Percentiles rank a stretch among this genome's conserved stretches.
These are phyloP conservation scores for Eupithecia abbreviata DNA, from an alignment of 2,888 invertebrate genomes.

Conservation along the genomic window DNA sequence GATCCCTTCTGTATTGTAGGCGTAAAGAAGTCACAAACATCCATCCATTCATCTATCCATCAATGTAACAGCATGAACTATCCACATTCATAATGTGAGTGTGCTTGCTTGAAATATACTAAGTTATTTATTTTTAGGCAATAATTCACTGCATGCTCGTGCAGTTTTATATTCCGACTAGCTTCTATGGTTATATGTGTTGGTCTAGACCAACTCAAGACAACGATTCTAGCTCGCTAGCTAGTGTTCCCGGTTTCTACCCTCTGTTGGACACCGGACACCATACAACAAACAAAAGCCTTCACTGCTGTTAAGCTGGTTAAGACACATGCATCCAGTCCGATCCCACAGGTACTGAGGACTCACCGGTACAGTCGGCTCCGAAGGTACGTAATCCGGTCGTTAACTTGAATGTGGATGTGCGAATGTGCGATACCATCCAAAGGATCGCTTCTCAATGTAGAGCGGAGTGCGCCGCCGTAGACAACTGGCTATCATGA, in stretches of 20 bases:
- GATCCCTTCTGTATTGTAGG: no score
- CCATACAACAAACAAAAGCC: not conserved
- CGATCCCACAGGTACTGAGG: not conserved
- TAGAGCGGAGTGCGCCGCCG: not conserved
- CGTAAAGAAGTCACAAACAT: no score
- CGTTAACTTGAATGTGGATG: not conserved
- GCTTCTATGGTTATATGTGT: no score
- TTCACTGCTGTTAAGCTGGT: not conserved
- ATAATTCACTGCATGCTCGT: not conserved
- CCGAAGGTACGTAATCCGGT: not conserved
- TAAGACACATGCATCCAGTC: not conserved
- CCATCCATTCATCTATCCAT: no score
- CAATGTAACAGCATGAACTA: no score
- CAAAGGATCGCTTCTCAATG: not conserved
- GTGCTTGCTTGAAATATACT: no score
- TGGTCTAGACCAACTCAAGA: no score
- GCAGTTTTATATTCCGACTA: not conserved
- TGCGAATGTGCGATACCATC: constrained; percentile 1
- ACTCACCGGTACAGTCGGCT: not conserved
- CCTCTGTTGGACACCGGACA: not conserved
- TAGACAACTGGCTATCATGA: not conserved
- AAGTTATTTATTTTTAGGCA: no score
- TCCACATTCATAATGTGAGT: no score
- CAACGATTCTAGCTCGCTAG: not conserved
- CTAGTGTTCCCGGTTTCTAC: not conserved